Evolutionary conservation across 2,797 vertebrate genomes (phyloP), one percentile per base, ranked within the genome.

Genomic region (Platyrinchus mystaceus): DNA sequence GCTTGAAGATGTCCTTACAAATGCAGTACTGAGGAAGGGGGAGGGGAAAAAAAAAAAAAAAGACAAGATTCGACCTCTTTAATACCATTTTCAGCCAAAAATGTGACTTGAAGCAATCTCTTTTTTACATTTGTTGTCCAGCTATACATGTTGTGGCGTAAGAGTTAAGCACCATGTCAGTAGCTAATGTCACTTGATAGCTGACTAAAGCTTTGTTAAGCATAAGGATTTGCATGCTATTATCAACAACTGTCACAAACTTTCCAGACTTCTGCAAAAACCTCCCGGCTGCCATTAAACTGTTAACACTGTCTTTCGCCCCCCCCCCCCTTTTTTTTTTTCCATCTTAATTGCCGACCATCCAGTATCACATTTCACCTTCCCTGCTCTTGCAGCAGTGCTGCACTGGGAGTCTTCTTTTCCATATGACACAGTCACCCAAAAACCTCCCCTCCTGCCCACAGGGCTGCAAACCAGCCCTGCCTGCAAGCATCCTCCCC

Each of bases 171-270:
- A 89, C 74, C 19, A 1, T 62, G 55, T 63, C 85, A 82, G 53
- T 37, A 80, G 83, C 63, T 86, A 71, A 55, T 56, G 74, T 87
- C 84, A 94, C 79, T 52, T 68, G 67, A 96, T 86, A 93, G 84
- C 49, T 50, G 64, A 78, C 74, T 87, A 92, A 94, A 95, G 85
- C 81, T 90, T 93, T 96, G 82, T 93, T 84, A 95, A 95, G 76
- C 36, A 9, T 49, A 70, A 69, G 87, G 87, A 95, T 95, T 95
- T 95, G 55, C 85, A 83, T 83, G 70, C 58, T 83, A 78, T 92
- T 93, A 96, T 58, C 68, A 95, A 93, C 77, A 78, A 83, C 39
- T 3, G 8, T 36, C 83, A 85, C n/a, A 90, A 96, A 96, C 24
- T 79, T 82, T 7, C 24, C 30, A 79, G 80, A 79, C 59, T 87